Evolutionary conservation across 2,888 invertebrate genomes (phyloP).

Genomic region (Corythucha ciliata): DNA sequence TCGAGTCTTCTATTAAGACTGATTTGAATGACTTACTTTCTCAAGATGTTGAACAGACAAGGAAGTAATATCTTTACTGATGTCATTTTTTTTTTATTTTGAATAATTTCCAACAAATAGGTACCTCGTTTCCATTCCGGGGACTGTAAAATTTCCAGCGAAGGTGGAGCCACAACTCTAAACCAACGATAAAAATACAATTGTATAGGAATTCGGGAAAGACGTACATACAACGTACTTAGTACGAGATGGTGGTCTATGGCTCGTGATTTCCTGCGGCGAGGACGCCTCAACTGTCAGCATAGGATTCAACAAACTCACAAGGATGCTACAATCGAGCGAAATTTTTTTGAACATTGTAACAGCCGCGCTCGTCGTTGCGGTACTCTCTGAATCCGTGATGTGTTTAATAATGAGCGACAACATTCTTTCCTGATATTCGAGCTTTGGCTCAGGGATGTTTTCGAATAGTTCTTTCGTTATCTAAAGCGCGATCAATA

Average conservation of each 20-base stretch:
- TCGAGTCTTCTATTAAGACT: neutral
- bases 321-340: conserved; percentile 52
- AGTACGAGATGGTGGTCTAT: too few relatives aligned
- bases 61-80: conserved; percentile 60
- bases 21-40: conserved; percentile 43
- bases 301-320: conserved; percentile 30
- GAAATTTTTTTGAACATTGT: conserved; percentile 57
- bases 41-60: conserved; percentile 65
- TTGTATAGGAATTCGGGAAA: neutral
- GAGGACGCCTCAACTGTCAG: conserved; percentile 22
- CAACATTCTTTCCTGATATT: conserved; percentile 30
- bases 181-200: conserved; percentile 5
- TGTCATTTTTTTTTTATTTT: conserved; percentile 70
- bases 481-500: conserved; percentile 29
- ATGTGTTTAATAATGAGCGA: conserved; percentile 30
- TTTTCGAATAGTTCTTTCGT: conserved; percentile 34
- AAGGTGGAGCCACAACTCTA: conserved; percentile 26
- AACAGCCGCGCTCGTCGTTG: conserved; percentile 51
- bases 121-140: conserved; percentile 69
- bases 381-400: conserved; percentile 47
- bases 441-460: conserved; percentile 23
- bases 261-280: too few relatives aligned
- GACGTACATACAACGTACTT: neutral
- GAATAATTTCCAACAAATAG: conserved; percentile 70
- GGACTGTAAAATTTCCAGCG: conserved; percentile 50